Conservation (phyloP, 2,888 invertebrate genomes). For the Trimorus sp. region DNA sequence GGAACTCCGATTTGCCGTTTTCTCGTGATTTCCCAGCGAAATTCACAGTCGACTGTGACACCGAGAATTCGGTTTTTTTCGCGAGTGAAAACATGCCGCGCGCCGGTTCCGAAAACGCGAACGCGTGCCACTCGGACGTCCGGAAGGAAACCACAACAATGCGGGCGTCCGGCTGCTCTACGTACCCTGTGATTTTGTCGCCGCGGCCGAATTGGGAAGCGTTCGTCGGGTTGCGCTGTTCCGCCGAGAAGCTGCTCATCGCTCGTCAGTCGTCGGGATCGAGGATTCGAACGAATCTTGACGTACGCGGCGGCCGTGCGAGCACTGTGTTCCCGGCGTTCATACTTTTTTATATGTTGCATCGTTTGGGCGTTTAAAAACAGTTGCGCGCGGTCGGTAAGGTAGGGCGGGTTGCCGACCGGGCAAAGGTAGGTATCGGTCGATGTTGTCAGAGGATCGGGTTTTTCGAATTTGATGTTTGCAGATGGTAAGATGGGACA, state of each 20-base stretch:
- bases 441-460: too few species aligned
- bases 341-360: conserved; percentile 48
- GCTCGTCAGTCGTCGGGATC: background rate
- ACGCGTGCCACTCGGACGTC: conserved; percentile 18
- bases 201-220: conserved; percentile 23
- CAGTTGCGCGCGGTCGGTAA: conserved; percentile 39
- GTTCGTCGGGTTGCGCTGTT: conserved; percentile 19
- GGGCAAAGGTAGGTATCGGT: too few species aligned
- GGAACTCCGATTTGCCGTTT: too few species aligned
- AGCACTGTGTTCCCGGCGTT: conserved; percentile 44
- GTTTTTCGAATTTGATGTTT: too few species aligned
- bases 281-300: conserved; percentile 24
- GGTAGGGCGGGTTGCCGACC: background rate
- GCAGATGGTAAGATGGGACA: too few species aligned
- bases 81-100: conserved; percentile 25
- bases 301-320: conserved; percentile 25
- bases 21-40: too few species aligned
- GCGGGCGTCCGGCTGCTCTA: background rate
- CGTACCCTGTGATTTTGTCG: conserved; percentile 35
- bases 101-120: conserved; percentile 41
- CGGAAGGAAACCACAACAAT: too few species aligned
- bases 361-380: conserved; percentile 53
- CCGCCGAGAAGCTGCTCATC: conserved; percentile 25
- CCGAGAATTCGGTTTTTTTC: too few species aligned
- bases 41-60: too few species aligned